Base-by-base conservation (phyloP, 35 echinoderm and acorn worm species). In the Anneissia japonica region DNA sequence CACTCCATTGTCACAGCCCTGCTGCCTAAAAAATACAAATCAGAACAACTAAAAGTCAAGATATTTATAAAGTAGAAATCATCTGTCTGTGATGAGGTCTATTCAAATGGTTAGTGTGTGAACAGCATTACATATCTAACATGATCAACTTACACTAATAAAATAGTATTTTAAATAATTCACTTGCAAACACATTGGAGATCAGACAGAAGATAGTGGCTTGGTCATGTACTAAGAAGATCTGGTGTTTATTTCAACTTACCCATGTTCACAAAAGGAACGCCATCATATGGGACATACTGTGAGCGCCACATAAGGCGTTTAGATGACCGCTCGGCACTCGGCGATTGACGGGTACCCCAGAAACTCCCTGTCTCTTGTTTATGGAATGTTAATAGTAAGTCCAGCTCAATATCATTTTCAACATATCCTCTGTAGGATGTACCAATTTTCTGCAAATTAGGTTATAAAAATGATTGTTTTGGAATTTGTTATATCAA, bases 1-100 rank as follows among this genome's bases (percentile, higher is more conserved):
- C 88, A 90, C 56, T 90, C 88, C 88, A 90, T 90, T 37, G 84
- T 82, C 0, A 90, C 55, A 64, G 88, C 88, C 46, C 88, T 46
- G 40, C 88, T 90, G 5, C 88, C 88, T 90, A 46, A 26, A 89
- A 83, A 31, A n/a, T n/a, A n/a, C n/a, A n/a, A n/a, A n/a, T n/a
- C n/a, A n/a, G n/a, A n/a, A n/a, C n/a, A 14, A 76, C 26, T 32
- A 64, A 31, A 51, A 0, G 23, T 4, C n/a, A 36, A 81, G 79
- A 36, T 35, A 33, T 81, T 37, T 35, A 23, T 16, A 14, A 32
- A 33, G 33, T 32, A 23, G 33, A 78, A 33, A 35, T 30, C 76
- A 35, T 33, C 76, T 0, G 31, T 33, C 30, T 78, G 31, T 33
- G 16, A 78, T 32, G 36, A 30, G 16, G 36, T 30, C 30, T 21